Conservation (phyloP, 2,113 vertebrate genomes). For the Pangasianodon hypophthalmus region DNA sequence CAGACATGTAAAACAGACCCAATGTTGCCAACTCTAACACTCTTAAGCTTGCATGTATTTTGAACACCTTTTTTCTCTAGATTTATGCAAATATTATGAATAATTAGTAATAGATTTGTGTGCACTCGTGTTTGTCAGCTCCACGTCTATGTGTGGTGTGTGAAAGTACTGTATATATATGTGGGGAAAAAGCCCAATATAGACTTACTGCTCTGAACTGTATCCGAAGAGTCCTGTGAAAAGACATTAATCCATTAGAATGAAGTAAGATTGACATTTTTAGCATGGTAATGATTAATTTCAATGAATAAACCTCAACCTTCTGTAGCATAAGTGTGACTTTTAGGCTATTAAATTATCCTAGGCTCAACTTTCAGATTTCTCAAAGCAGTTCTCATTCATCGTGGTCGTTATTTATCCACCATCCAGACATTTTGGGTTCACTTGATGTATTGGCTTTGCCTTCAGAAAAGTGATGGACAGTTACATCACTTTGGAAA, state of each 20-base stretch:
- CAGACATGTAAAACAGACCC: not conserved
- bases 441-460: not conserved
- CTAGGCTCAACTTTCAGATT: not conserved
- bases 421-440: not conserved
- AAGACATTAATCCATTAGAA: constrained; percentile 36
- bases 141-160: not conserved
- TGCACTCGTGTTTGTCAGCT: not conserved
- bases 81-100: not conserved
- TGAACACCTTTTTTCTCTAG: not conserved
- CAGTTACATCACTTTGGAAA: not conserved
- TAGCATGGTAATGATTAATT: not conserved
- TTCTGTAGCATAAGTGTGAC: not conserved
- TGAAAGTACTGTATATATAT: not conserved
- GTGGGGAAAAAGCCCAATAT: not conserved
- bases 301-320: not conserved
- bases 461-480: not conserved
- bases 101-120: not conserved
- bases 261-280: not conserved
- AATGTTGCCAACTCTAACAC: not conserved
- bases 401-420: not conserved
- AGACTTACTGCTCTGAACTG: constrained; percentile 80
- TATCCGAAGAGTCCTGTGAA: constrained; percentile 65
- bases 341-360: not conserved
- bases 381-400: not conserved
- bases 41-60: not conserved